phyloP scores from a whole-genome alignment of 2,113 vertebrate species.

The Paramisgurnus dabryanus region DNA sequence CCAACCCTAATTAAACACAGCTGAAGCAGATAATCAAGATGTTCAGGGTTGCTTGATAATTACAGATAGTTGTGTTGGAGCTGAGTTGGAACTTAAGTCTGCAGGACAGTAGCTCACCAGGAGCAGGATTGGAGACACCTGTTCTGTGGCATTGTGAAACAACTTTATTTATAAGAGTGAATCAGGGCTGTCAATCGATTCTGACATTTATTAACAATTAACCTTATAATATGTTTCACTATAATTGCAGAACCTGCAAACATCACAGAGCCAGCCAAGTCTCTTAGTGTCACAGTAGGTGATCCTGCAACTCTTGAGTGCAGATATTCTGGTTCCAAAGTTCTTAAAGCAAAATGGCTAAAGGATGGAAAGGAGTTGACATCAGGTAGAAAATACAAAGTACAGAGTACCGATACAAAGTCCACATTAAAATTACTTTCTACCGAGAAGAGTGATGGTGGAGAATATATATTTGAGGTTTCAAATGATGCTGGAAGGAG shows the following conservation, averaged over 20 bases:
- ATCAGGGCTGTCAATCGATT: too few relatives aligned
- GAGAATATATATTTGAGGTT: slow-evolving; percentile 90
- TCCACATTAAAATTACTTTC: slow-evolving; percentile 89
- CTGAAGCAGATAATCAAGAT: too few relatives aligned
- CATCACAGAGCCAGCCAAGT: slow-evolving; percentile 87
- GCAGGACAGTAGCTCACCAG: too few relatives aligned
- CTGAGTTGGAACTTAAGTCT: too few relatives aligned
- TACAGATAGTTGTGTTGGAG: too few relatives aligned
- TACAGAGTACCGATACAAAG: slow-evolving; percentile 84
- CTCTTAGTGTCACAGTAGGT: slow-evolving; percentile 94
- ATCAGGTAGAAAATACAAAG: slow-evolving; percentile 86
- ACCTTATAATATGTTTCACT: neutral
- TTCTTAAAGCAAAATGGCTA: slow-evolving; percentile 86
- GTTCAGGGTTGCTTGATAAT: too few relatives aligned
- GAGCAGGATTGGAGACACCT: too few relatives aligned
- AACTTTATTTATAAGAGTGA: too few relatives aligned
- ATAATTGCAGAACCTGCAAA: slow-evolving; percentile 87
- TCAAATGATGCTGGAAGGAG: slow-evolving; percentile 91
- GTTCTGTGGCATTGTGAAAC: too few relatives aligned
- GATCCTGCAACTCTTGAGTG: slow-evolving; percentile 93
- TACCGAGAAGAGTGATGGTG: slow-evolving; percentile 86
- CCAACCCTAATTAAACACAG: too few relatives aligned
- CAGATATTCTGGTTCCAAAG: slow-evolving; percentile 92
- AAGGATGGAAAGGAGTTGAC: slow-evolving; percentile 86
- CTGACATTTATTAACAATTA: neutral